Base-by-base conservation (phyloP, 2,113 vertebrate genomes). In the Brachypteracias leptosomus region DNA sequence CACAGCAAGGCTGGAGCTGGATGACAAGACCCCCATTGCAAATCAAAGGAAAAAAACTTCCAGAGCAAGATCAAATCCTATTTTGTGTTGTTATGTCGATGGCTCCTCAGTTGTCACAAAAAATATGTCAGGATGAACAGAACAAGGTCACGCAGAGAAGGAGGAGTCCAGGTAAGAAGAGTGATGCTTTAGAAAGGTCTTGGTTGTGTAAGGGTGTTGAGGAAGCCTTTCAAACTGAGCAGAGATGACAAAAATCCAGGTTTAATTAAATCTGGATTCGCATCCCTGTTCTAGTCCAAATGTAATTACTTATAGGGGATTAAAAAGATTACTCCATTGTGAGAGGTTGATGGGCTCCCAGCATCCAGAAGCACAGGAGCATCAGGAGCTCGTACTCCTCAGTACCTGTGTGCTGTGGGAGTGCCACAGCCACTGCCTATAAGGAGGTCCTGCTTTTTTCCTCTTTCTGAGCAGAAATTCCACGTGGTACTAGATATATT, bases 101-200 rank as follows among this genome's bases (percentile, higher is more conserved):
- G 47, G 16, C 25, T 88, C 71, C 82, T 95, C 40, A 44, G 58
- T 38, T 80, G 62, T 92, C 74, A 52, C 49, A 52, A 72, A 88
- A 95, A 90, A 85, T 66, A 65, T 58, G 81, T 95, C 81, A 93
- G 73, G 57, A 75, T 31, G 92, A 90, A 44, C 94, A 87, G 24
- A 1, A 40, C 89, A 93, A 90, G 71, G 90, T 91, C 88, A 49
- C 7, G 13, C 11, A 82, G 78, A 57, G 67, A 68, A 79, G 7
- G 7, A 76, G 52, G 78, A 76, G 46, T 16, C 26, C 73, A 67
- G 63, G 72, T 52, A 15, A 82, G 74, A 72, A 28, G 40, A 19
- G 13, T 8, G 42, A 15, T 72, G 62, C 85, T 95, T 78, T 72
- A 79, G 75, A 91, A 85, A 89, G 44, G 78, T 85, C 65, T 74